Conservation (phyloP, 2,113 vertebrate species). For the Smithornis capensis region DNA sequence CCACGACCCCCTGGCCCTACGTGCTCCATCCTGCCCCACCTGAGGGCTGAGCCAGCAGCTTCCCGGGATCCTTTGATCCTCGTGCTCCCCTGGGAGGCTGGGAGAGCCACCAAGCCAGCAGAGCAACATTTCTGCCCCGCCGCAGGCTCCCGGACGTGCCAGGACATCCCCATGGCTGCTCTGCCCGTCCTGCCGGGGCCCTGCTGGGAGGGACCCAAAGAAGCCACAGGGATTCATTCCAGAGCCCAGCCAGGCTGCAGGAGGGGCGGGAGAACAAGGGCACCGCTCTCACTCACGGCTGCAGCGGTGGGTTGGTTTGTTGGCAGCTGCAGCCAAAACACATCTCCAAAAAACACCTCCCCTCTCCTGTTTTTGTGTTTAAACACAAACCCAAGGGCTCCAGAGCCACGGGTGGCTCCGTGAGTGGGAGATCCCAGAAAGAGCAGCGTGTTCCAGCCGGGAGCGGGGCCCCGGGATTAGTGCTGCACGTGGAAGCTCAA, state of each 20-base stretch:
- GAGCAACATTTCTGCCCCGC: slow-evolving; percentile 47
- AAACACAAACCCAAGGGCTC: neutral
- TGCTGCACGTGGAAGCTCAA: neutral
- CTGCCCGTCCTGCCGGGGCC: neutral
- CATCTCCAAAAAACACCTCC: neutral
- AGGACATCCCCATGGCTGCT: neutral
- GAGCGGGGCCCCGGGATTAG: neutral
- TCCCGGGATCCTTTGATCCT: neutral
- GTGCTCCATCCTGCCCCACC: neutral
- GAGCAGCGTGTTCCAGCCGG: accelerated
- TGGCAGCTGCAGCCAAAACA: neutral
- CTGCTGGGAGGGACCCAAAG: neutral
- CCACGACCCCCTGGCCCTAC: accelerated
- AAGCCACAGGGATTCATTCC: neutral
- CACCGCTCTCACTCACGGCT: neutral
- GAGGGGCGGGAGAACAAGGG: neutral
- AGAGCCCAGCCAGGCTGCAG: accelerated
- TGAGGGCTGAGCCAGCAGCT: neutral
- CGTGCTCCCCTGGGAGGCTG: neutral
- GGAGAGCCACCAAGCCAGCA: slow-evolving; percentile 56
- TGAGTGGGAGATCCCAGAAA: accelerated
- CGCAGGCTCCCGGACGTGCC: neutral
- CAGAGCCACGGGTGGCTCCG: accelerated
- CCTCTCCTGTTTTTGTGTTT: neutral
- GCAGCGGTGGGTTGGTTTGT: accelerated